Evolutionary conservation across 2,113 vertebrate species (phyloP).

Genomic region (Ophiodon elongatus): DNA sequence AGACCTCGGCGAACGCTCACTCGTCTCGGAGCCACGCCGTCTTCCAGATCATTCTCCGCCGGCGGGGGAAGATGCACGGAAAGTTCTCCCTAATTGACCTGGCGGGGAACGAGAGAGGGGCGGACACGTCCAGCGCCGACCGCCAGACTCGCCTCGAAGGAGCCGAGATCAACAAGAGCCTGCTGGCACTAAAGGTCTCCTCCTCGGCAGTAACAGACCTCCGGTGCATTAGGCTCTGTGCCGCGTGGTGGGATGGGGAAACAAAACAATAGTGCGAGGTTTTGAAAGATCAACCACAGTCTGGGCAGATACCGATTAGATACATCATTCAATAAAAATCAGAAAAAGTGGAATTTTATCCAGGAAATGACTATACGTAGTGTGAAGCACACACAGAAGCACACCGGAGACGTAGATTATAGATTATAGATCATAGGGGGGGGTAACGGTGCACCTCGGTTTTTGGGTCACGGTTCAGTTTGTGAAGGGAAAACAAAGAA

Average conservation of each 20-base stretch:
- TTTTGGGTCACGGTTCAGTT: too few relatives aligned
- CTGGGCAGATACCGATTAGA: too few relatives aligned
- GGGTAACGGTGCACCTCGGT: too few relatives aligned
- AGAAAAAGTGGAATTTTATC: background rate
- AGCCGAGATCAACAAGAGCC: conserved; percentile 99
- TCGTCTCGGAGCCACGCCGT: conserved; percentile 98
- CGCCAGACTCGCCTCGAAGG: conserved; percentile 97
- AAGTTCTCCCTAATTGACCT: conserved; percentile 99
- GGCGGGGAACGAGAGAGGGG: conserved; percentile 97
- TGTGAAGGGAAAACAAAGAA: too few relatives aligned
- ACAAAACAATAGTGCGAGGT: too few relatives aligned
- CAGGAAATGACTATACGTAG: background rate
- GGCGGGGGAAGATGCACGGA: conserved; percentile 96
- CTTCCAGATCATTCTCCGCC: conserved; percentile 96
- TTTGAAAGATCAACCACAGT: background rate
- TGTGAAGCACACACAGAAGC: too few relatives aligned
- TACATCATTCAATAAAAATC: background rate
- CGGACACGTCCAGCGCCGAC: conserved; percentile 97
- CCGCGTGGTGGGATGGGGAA: too few relatives aligned
- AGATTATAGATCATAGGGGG: too few relatives aligned
- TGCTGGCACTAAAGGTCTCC: conserved; percentile 96
- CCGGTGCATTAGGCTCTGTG: background rate
- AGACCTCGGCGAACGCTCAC: conserved; percentile 96
- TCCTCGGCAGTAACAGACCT: background rate
- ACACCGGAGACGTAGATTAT: too few relatives aligned